A percentile compares a stretch with the other conserved stretches of the same genome.
These are phyloP conservation scores for Drosophila arawakana DNA, from an alignment of 1,140 invertebrate genomes.

Conservation along the genomic window DNA sequence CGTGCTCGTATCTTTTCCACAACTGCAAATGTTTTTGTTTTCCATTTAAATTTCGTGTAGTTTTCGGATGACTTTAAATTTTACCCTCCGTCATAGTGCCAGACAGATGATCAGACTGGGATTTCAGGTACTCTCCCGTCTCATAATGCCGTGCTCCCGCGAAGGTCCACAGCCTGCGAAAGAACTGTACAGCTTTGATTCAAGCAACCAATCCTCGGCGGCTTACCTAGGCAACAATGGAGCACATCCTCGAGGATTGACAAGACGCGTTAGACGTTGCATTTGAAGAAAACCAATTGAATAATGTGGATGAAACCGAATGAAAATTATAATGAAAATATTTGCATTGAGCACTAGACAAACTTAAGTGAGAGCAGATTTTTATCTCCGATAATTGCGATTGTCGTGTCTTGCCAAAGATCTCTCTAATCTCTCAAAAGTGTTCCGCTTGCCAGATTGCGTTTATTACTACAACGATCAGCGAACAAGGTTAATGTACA, in stretches of 20 bases:
- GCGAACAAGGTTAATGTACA: slow-evolving; percentile 11
- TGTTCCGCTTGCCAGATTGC: slow-evolving; percentile 13
- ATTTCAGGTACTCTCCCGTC: slow-evolving; percentile 23
- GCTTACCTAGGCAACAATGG: background rate
- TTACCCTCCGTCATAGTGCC: slow-evolving; percentile 38
- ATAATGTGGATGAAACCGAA: slow-evolving; percentile 8
- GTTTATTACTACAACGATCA: slow-evolving; percentile 32
- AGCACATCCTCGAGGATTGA: background rate
- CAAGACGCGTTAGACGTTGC: background rate
- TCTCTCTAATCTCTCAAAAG: slow-evolving; percentile 10
- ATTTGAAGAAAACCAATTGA: background rate
- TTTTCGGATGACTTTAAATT: background rate
- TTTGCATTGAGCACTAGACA: slow-evolving; percentile 27
- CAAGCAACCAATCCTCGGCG: background rate
- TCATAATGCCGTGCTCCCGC: slow-evolving; percentile 16
- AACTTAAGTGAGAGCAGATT: background rate
- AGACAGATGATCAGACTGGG: slow-evolving; percentile 19
- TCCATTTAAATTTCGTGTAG: background rate
- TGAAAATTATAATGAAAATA: slow-evolving; percentile 15
- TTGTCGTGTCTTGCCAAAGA: background rate
- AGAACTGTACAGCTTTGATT: background rate
- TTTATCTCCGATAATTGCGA: slow-evolving; percentile 9
- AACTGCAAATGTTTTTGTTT: slow-evolving; percentile 36
- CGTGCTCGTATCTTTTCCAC: slow-evolving; percentile 49
- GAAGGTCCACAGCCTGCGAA: background rate